Base-by-base conservation (phyloP, 2,797 vertebrate species). In the Clamator glandarius region DNA sequence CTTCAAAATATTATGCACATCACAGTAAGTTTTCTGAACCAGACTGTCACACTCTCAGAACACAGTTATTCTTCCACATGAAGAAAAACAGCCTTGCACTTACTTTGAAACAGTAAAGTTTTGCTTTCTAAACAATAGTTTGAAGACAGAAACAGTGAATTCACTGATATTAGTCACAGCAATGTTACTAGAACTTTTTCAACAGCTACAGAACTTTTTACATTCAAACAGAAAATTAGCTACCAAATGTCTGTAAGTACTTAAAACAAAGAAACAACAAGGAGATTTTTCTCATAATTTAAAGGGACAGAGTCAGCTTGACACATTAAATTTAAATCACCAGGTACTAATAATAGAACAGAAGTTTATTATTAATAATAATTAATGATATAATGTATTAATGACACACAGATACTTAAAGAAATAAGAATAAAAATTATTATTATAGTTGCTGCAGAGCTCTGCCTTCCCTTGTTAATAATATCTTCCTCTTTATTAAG, bases 241-340 rank as follows among this genome's bases (percentile, higher is more conserved):
- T 41, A 84, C 25, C 36, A 83, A 51, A 76, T 72, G 19, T 55
- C 17, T 84, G n/a, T 21, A 81, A 90, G 18, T 26, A 81, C 21
- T 73, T 36, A 54, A 23, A 67, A 69, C 76, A 58, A 31, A 6
- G 3, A 12, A 31, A 1, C 6, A 16, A 11, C 4, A 84, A 14
- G 5, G 73, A 57, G 23, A 80, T 68, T 46, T 39, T 21, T 59
- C 21, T 44, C 28, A 72, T 11, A 69, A 52, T 33, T 79, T 50
- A 72, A 96, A 95, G 80, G 48, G 70, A 28, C 50, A 90, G 36
- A 91, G 87, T 90, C 93, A 96, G 67, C 92, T 74, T 74, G 39
- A 92, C 68, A 88, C 9, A 64, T 26, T 25, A 55, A 28, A 64
- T 58, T 64, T 61, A 35, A 77, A 21, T 15, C 35, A 74, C 12